A percentile compares a stretch with the other conserved stretches of the same genome.
Evolutionary conservation across 2,113 vertebrate genomes (phyloP).

Genomic region (Gymnarchus niloticus): DNA sequence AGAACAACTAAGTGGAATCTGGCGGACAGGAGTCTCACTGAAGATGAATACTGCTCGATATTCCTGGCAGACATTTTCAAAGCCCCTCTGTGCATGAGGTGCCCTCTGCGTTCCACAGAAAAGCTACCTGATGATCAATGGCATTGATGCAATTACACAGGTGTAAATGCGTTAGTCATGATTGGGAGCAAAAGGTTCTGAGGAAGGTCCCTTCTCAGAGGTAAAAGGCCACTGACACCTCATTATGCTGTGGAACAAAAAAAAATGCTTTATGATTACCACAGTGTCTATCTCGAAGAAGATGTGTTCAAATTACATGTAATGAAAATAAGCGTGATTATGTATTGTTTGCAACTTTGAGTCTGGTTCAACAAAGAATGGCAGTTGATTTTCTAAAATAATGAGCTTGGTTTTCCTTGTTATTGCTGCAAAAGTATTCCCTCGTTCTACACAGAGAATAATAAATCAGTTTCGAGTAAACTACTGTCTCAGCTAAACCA

Average conservation of each 20-base stretch:
- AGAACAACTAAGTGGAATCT: neutral
- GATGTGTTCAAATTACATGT: constrained; percentile 3
- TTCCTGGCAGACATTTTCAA: neutral
- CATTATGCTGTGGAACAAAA: neutral
- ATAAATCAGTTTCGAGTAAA: neutral
- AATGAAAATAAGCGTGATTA: constrained; percentile 3
- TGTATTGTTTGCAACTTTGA: neutral
- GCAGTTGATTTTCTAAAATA: neutral
- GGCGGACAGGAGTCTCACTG: neutral
- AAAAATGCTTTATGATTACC: neutral
- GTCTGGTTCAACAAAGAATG: neutral
- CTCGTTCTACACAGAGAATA: neutral
- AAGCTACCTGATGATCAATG: neutral
- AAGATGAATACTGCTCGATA: neutral
- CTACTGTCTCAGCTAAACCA: neutral
- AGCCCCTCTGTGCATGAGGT: neutral
- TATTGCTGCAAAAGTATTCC: neutral
- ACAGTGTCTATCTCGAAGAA: neutral
- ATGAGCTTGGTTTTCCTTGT: neutral
- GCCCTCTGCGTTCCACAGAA: neutral
- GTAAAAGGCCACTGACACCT: neutral
- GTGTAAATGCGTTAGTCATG: neutral
- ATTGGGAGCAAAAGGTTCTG: neutral
- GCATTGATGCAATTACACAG: neutral
- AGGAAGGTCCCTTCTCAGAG: neutral